phyloP scores from a whole-genome alignment of 1,140 invertebrate species.

The Gryon sp. region DNA sequence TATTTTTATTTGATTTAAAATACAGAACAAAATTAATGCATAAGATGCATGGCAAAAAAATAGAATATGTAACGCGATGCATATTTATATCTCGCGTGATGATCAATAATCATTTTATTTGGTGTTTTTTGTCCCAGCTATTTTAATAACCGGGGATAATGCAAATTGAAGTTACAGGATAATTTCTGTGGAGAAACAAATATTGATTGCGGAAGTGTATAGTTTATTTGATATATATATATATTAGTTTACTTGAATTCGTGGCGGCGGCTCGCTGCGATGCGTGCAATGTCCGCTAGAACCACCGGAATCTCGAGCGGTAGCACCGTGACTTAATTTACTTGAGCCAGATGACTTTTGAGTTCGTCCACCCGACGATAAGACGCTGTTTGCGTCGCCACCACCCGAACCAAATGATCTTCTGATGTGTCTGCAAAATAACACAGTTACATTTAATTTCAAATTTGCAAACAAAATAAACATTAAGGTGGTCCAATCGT shows the following conservation, averaged over 20 bases:
- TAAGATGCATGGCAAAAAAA: conserved; percentile 11
- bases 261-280: conserved; percentile 84
- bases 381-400: conserved; percentile 76
- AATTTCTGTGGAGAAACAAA: conserved; percentile 7
- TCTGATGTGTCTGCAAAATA: conserved; percentile 76
- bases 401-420: conserved; percentile 76
- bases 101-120: conserved; percentile 36
- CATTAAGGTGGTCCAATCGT: too few relatives aligned
- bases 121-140: conserved; percentile 13
- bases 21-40: conserved; percentile 20
- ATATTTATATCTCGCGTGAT: conserved; percentile 33
- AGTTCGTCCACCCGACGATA: conserved; percentile 76
- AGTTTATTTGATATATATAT: too few relatives aligned
- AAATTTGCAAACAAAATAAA: too few relatives aligned
- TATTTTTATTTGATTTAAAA: too few relatives aligned
- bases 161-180: background rate
- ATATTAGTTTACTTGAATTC: conserved; percentile 73
- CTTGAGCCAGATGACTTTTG: conserved; percentile 78
- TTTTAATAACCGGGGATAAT: conserved; percentile 10
- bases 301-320: conserved; percentile 85
- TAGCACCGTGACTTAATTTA: conserved; percentile 78
- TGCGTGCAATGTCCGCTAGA: conserved; percentile 89
- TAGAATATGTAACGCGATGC: conserved; percentile 19
- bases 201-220: conserved; percentile 14
- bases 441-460: too few relatives aligned